These are phyloP conservation scores for Theodoxus fluviatilis DNA, from an alignment of 2,888 invertebrate species.

Conservation along the genomic window DNA sequence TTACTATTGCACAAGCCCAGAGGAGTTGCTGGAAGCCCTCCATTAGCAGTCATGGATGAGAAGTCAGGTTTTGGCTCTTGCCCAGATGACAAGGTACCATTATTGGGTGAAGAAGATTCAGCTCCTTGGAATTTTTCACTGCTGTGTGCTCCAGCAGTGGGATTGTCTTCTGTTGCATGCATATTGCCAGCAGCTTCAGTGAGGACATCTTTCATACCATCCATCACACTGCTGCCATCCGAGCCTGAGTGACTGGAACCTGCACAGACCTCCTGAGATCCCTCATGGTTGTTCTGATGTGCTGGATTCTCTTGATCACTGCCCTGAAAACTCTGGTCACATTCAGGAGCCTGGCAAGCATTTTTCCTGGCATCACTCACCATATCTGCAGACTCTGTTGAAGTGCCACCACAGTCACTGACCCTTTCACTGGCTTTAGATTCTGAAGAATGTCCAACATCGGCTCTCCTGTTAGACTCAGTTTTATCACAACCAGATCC, in stretches of 20 bases:
- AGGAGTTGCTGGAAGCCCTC: too few relatives aligned
- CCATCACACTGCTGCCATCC: background rate
- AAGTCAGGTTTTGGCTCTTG: too few relatives aligned
- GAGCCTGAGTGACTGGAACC: background rate
- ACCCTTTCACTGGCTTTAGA: background rate
- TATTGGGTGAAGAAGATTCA: too few relatives aligned
- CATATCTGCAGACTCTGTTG: too few relatives aligned
- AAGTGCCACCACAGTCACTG: too few relatives aligned
- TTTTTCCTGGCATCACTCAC: constrained; percentile 6
- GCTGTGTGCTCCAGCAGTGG: background rate
- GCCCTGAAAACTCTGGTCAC: constrained; percentile 24
- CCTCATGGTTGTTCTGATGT: background rate
- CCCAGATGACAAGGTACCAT: too few relatives aligned
- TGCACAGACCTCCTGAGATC: background rate
- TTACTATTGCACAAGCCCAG: too few relatives aligned
- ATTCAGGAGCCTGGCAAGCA: constrained; percentile 26
- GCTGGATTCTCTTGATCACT: background rate
- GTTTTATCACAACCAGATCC: constrained; percentile 11
- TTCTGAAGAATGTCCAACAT: background rate
- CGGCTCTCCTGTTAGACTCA: background rate
- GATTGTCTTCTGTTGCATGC: background rate
- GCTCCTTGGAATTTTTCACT: too few relatives aligned
- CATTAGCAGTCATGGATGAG: too few relatives aligned
- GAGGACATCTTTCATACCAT: background rate
- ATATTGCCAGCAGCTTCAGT: background rate